A percentile compares a stretch with the other conserved stretches of the same genome.
Evolutionary conservation across 1,140 invertebrate species (phyloP).

Genomic region (Euura lappo): DNA sequence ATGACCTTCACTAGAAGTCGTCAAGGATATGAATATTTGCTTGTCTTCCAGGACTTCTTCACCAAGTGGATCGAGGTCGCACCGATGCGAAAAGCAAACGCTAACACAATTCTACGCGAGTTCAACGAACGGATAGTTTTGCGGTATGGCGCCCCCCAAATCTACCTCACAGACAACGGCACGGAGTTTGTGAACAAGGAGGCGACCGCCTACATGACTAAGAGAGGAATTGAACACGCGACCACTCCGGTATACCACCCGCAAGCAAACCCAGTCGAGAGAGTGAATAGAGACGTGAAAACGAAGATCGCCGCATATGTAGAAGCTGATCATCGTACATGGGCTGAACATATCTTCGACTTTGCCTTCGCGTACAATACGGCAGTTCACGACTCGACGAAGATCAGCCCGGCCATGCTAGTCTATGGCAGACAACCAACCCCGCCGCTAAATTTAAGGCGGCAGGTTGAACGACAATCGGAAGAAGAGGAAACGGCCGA

Average conservation of each 20-base stretch:
- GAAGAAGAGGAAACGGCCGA: too few relatives aligned
- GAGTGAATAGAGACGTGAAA: constrained; percentile 19
- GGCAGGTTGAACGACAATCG: too few relatives aligned
- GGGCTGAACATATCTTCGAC: constrained; percentile 43
- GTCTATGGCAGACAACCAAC: constrained; percentile 13
- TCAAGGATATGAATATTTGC: constrained; percentile 6
- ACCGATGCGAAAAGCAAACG: constrained; percentile 7
- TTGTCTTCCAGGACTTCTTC: constrained; percentile 19
- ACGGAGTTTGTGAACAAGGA: constrained; percentile 16
- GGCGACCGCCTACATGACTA: background rate
- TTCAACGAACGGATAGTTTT: constrained; percentile 38
- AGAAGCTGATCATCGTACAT: constrained; percentile 43
- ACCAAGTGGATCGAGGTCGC: constrained; percentile 22
- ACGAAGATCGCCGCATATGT: constrained; percentile 34
- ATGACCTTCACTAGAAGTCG: constrained; percentile 13
- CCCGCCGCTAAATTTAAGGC: too few relatives aligned
- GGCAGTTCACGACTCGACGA: background rate
- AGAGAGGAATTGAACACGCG: constrained; percentile 14
- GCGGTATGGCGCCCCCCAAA: constrained; percentile 44
- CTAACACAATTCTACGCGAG: background rate
- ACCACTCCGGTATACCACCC: constrained; percentile 23
- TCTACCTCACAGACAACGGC: constrained; percentile 48
- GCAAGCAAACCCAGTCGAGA: constrained; percentile 25
- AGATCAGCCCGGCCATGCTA: constrained; percentile 15
- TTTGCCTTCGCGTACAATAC: constrained; percentile 39